Evolutionary conservation across 2,113 vertebrate genomes (phyloP), one percentile per base, ranked within the genome.

Genomic region (Alaudala cheleensis): DNA sequence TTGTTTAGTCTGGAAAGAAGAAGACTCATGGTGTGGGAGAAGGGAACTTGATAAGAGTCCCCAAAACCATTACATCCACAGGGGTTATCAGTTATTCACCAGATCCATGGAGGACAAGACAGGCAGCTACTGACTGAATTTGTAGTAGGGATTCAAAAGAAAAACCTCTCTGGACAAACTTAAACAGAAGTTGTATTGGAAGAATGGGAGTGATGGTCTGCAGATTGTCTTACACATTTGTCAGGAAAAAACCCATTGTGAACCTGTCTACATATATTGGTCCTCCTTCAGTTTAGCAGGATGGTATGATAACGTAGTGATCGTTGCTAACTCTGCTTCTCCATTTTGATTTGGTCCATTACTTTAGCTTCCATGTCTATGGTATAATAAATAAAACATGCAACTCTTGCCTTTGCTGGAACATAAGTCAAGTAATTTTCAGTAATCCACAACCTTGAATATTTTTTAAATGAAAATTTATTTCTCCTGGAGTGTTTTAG

Each of bases 1-100:
- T 95, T 97, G 95, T 95, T 97, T 96, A 95, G 96, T 95, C 96
- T 94, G 51, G 47, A 81, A 81, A 78, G 65, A 23, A 86, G 76
- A 94, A 65, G 33, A 82, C 37, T 90, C n/a, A 3, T 51, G 29
- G n/a, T 80, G 85, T 94, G 62, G 23, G 50, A 93, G 85, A 88
- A 85, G 28, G 18, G 60, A 85, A 57, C 40, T 24, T 77, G 90
- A 65, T 94, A 90, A 81, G 7, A 37, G 85, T 90, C 37, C 61
- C 93, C 66, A 72, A 54, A 87, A 93, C 53, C 25, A 1, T 31
- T 77, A 6, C 12, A 62, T 53, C 42, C 37, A 7, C 1, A 3
- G 45, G 28, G 22, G 25, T 69, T 94, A 94, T 88, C 78, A 26
- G 40, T 65, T 82, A 26, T 45, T 90, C 49, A n/a, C n/a, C 25